Conservation (phyloP, 2,797 vertebrate species). For the Ctenosaura bakeri region DNA sequence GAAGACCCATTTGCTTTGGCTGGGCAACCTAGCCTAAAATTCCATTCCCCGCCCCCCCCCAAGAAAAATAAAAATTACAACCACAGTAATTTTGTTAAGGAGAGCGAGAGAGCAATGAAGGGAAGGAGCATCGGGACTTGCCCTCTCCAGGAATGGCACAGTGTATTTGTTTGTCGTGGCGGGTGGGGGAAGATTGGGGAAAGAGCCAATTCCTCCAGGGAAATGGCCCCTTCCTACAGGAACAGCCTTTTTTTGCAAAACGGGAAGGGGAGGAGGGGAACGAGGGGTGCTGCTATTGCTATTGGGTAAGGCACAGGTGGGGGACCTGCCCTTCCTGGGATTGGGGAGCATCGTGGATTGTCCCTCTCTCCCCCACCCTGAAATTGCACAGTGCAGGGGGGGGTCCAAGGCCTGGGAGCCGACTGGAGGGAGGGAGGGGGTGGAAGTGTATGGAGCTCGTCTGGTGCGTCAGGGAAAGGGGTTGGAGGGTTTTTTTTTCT, state of each 20-base stretch:
- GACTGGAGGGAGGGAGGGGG: background rate
- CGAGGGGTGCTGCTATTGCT: slow-evolving; percentile 23
- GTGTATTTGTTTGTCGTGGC: background rate
- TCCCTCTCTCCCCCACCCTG: slow-evolving; percentile 18
- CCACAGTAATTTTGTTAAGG: background rate
- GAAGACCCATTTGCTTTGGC: no score
- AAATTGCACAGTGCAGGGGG: slow-evolving; percentile 40
- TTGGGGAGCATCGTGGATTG: slow-evolving; percentile 18
- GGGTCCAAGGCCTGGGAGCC: slow-evolving; percentile 21
- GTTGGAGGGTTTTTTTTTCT: slow-evolving; percentile 31
- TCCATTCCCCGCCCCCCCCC: background rate
- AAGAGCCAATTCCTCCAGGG: slow-evolving; percentile 28
- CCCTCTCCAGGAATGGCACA: slow-evolving; percentile 35
- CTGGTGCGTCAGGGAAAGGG: slow-evolving; percentile 35
- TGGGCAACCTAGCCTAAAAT: background rate
- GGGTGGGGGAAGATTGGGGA: background rate
- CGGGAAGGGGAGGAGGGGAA: no score
- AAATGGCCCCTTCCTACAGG: background rate
- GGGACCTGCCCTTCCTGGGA: slow-evolving; percentile 69
- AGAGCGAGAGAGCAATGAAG: background rate
- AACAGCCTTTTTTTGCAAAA: slow-evolving; percentile 7
- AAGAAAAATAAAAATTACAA: no score
- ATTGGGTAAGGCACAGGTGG: slow-evolving; percentile 52
- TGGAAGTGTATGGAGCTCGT: background rate
- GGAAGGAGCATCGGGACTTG: no score